Conservation (phyloP, 2,797 vertebrate species). For the Caiman crocodilus region DNA sequence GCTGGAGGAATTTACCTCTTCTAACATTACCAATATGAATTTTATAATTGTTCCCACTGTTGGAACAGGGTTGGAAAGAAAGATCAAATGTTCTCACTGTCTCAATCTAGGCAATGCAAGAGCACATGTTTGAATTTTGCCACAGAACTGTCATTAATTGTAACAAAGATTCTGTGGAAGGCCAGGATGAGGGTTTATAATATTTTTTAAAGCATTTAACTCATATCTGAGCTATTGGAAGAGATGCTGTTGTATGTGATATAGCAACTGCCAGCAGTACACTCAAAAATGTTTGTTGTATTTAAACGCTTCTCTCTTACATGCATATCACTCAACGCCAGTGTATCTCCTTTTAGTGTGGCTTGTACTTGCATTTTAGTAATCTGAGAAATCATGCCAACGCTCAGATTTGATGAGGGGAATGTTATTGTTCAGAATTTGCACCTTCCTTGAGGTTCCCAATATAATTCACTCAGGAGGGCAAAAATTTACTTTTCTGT, state of each 20-base stretch:
- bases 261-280: background rate
- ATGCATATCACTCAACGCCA: background rate
- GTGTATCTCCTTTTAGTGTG: slow-evolving; percentile 23
- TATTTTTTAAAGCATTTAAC: background rate
- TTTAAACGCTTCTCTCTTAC: slow-evolving; percentile 11
- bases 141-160: no score
- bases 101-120: background rate
- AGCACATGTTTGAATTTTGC: background rate
- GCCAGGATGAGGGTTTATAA: no score
- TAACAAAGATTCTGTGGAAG: no score
- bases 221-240: background rate
- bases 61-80: background rate
- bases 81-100: background rate
- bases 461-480: background rate
- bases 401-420: background rate
- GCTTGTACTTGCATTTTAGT: background rate
- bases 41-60: background rate
- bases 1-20: background rate
- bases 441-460: background rate
- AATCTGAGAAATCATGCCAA: background rate
- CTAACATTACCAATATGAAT: background rate
- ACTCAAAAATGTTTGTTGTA: background rate
- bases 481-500: background rate
- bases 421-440: slow-evolving; percentile 10
- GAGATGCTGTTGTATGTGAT: background rate